Evolutionary conservation across 1,140 invertebrate species (phyloP).

Genomic region (Mamestra configurata): DNA sequence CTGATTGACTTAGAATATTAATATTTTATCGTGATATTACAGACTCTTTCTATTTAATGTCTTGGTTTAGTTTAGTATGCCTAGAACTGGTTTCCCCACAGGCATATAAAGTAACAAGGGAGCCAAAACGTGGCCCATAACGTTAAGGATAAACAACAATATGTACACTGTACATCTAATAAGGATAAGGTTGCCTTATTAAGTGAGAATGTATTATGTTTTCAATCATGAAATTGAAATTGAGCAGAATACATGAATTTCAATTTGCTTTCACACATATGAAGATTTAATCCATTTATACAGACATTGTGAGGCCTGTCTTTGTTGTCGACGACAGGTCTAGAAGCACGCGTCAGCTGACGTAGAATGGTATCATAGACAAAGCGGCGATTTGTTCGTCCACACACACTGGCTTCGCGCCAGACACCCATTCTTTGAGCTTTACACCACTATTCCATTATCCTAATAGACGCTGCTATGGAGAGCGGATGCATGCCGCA

Average conservation of each 20-base stretch:
- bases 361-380: constrained; percentile 49
- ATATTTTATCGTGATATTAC: background rate
- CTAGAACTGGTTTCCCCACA: too few species aligned
- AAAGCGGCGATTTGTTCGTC: constrained; percentile 53
- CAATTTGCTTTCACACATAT: constrained; percentile 5
- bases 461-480: constrained; percentile 67
- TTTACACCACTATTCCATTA: constrained; percentile 73
- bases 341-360: constrained; percentile 41
- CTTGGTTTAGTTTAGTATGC: too few species aligned
- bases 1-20: background rate
- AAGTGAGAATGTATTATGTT: background rate
- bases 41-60: too few species aligned
- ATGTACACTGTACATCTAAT: background rate
- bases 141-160: background rate
- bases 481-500: constrained; percentile 58
- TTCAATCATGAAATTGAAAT: constrained; percentile 16
- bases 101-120: background rate
- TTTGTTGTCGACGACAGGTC: constrained; percentile 17
- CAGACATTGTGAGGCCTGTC: constrained; percentile 15
- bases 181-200: constrained; percentile 14
- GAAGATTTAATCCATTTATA: constrained; percentile 14
- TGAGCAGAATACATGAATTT: constrained; percentile 7
- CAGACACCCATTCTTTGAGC: constrained; percentile 71
- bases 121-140: background rate
- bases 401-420: constrained; percentile 56